Percentiles rank a stretch among this genome's conserved stretches.
Conservation (phyloP, 2,113 vertebrate species). For the Ochotona curzoniae region DNA sequence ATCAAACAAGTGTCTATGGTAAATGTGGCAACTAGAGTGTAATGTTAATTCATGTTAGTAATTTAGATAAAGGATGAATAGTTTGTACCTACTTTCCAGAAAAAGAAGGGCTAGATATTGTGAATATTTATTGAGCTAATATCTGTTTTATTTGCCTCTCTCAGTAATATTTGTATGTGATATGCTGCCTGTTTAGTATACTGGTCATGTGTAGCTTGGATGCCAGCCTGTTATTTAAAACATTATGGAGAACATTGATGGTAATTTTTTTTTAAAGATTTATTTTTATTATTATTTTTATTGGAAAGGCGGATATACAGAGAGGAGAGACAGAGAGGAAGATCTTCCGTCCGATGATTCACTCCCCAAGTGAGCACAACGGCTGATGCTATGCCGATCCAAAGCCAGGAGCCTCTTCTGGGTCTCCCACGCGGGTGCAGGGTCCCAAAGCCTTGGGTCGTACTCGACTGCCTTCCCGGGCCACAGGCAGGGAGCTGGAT, state of each 20-base stretch:
- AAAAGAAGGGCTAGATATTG: background rate
- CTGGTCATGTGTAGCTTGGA: background rate
- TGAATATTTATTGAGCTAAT: background rate
- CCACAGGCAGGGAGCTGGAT: no score
- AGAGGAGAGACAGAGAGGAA: no score
- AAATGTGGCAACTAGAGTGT: conserved; percentile 5
- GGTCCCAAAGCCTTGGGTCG: no score
- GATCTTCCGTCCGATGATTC: no score
- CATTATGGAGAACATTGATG: background rate
- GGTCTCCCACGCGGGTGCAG: no score
- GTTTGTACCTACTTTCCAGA: conserved; percentile 13
- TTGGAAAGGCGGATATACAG: no score
- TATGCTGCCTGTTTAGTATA: background rate
- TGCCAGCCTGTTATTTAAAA: background rate
- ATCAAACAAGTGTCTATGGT: background rate
- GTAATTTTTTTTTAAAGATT: no score
- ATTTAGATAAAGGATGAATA: background rate
- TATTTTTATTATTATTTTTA: no score
- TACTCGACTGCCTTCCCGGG: no score
- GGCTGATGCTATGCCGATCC: no score
- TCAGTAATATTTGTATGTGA: conserved; percentile 4
- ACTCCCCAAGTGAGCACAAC: no score
- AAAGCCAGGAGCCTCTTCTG: no score
- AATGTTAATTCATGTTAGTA: conserved; percentile 36
- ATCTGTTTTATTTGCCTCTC: conserved; percentile 3